A percentile compares a stretch with the other conserved stretches of the same genome.
phyloP scores from a whole-genome alignment of 2,113 vertebrate genomes.

The Colaptes auratus region DNA sequence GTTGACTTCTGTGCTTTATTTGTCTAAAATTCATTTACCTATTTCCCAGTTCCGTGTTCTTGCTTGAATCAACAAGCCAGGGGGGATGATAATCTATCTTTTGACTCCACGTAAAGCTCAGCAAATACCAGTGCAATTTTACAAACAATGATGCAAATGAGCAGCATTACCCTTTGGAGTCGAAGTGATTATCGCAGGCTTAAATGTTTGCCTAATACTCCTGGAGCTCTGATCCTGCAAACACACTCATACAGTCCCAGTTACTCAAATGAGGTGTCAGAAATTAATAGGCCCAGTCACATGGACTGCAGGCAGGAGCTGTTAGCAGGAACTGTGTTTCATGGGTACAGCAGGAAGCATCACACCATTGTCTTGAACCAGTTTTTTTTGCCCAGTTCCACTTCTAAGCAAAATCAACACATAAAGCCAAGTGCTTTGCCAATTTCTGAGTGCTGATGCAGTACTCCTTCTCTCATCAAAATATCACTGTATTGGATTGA shows the following conservation, averaged over 20 bases:
- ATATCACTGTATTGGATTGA: conserved; percentile 27
- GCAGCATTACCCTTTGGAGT: neutral
- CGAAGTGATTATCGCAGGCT: neutral
- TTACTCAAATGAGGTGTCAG: neutral
- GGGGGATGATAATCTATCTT: neutral
- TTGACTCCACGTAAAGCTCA: neutral
- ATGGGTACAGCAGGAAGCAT: neutral
- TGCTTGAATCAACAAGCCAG: neutral
- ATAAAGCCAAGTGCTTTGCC: conserved; percentile 64
- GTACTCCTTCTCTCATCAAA: conserved; percentile 76
- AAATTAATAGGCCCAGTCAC: neutral
- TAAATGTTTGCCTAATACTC: neutral
- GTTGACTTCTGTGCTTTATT: neutral
- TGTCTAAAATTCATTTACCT: neutral
- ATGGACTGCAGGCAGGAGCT: neutral
- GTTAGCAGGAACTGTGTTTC: neutral
- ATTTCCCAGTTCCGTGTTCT: neutral
- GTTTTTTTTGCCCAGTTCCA: conserved; percentile 58
- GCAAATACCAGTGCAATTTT: neutral
- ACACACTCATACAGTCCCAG: neutral
- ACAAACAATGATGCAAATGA: neutral
- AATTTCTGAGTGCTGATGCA: conserved; percentile 74
- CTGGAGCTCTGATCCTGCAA: neutral
- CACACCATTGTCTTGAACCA: neutral
- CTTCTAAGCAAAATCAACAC: conserved; percentile 58